A percentile compares a stretch with the other conserved stretches of the same genome.
phyloP scores from a whole-genome alignment of 2,797 vertebrate species.

The Chelonia mydas region DNA sequence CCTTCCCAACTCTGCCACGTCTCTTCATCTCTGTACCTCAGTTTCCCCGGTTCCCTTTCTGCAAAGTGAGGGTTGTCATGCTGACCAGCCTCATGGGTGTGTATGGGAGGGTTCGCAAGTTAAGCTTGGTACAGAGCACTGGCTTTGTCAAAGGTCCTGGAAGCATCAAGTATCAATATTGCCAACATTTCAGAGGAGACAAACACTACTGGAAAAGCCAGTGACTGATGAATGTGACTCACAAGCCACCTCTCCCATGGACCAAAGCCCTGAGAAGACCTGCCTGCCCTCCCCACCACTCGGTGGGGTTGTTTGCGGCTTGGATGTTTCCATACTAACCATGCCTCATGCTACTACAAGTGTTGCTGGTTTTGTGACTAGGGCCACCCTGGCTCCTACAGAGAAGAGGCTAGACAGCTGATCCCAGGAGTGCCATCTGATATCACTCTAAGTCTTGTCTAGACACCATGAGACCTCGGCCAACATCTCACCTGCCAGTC shows the following conservation, averaged over 20 bases:
- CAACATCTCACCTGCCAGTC: background rate
- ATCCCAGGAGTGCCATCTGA: background rate
- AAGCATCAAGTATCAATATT: background rate
- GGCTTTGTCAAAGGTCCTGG: too few species aligned
- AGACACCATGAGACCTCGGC: background rate
- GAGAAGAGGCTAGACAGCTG: background rate
- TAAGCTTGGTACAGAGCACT: background rate
- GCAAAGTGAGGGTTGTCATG: background rate
- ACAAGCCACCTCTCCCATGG: too few species aligned
- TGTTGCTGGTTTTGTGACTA: background rate
- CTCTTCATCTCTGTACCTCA: background rate
- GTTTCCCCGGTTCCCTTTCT: background rate
- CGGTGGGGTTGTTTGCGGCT: background rate
- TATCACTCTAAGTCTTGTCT: background rate
- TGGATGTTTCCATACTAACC: background rate
- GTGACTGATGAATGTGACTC: background rate
- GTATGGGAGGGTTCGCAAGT: background rate
- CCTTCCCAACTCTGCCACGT: background rate
- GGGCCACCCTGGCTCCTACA: background rate
- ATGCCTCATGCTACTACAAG: background rate
- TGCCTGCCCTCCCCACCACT: background rate
- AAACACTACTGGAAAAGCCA: background rate
- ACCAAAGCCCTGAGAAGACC: background rate
- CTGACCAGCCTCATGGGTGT: background rate
- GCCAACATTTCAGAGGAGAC: background rate